Conservation (phyloP, 30 jellyfish, hydroid and myxozoan genomes). For the Sanderia malayensis region DNA sequence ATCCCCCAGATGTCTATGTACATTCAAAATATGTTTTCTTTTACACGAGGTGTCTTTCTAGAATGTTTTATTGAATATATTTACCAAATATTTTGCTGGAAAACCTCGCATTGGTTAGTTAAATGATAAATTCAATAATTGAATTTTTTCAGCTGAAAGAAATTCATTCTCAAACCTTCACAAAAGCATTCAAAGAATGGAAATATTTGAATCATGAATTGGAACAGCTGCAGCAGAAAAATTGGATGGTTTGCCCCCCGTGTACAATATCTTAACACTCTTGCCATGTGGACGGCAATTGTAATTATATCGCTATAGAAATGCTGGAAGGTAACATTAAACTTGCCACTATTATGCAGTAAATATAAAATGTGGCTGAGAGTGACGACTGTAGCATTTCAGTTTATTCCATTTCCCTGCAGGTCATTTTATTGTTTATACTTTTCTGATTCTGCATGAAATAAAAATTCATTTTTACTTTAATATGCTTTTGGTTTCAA, state of each 20-base stretch:
- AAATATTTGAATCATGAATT: not conserved
- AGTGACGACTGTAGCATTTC: not conserved
- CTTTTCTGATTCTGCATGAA: not conserved
- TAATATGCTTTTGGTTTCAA: not conserved
- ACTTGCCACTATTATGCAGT: not conserved
- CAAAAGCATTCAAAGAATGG: not conserved
- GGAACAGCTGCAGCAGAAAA: constrained; percentile 2
- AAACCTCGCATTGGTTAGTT: not conserved
- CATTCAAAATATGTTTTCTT: not conserved
- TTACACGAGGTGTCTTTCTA: constrained; percentile 1
- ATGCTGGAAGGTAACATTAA: not conserved
- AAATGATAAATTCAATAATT: not conserved
- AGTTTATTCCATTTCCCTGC: not conserved
- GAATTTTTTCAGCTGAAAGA: not conserved
- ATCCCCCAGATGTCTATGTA: not conserved
- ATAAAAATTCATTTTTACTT: not conserved
- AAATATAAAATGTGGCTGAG: not conserved
- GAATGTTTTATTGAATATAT: not conserved
- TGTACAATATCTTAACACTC: not conserved
- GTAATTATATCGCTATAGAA: not conserved
- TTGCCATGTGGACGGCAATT: not conserved
- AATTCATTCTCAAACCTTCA: not conserved
- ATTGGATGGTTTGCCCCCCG: constrained; percentile 1
- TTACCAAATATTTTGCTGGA: not conserved
- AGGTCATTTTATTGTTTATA: not conserved